Evolutionary conservation across 1,140 invertebrate genomes (phyloP), one percentile per base, ranked within the genome.

Genomic region (Calephelis virginiensis): DNA sequence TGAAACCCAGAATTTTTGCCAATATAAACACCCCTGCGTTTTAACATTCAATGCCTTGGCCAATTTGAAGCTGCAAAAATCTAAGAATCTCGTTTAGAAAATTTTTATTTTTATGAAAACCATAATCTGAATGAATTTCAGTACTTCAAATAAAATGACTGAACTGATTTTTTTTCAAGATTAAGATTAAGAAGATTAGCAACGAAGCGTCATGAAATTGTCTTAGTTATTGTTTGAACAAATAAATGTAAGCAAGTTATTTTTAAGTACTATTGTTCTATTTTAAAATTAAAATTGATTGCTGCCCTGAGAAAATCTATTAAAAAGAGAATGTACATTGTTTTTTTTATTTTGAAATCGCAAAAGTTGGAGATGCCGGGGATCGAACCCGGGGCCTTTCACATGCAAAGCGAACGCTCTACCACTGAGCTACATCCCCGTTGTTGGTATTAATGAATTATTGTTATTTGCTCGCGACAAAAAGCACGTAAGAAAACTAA

Each of bases 351-450:
- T 64, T 64, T 38, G 3, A 66, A 53, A 43, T 10, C 11, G 12
- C 59, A 72, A 73, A 72, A 64, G 40, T 28, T 76, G 74, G 74
- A 76, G 72, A 76, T 76, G 74, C 74, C 71, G 74, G 74, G 74
- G 74, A 73, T 76, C 72, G 74, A 76, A 73, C 74, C 74, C 74
- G 72, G 74, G 74, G 74, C 74, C 74, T 76, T 76, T 76, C 74
- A 73, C 74, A 96, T 96, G 95, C 95, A 95, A 96, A 96, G 95
- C 95, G 95, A 96, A 95, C 95, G 95, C 95, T 96, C 95, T 96
- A 96, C 95, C 95, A 93, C 92, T 93, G 92, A 92, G 87, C 92
- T 91, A 92, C 90, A 92, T 93, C 88, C 89, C 91, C 91, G 63
- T 64, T 71, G 63, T 7, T 12, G 5, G 40, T 43, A 1, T 43